Evolutionary conservation across 30 jellyfish, hydroid and myxozoan species (phyloP), one percentile per base, ranked within the genome.

Genomic region (Aurelia aurita): DNA sequence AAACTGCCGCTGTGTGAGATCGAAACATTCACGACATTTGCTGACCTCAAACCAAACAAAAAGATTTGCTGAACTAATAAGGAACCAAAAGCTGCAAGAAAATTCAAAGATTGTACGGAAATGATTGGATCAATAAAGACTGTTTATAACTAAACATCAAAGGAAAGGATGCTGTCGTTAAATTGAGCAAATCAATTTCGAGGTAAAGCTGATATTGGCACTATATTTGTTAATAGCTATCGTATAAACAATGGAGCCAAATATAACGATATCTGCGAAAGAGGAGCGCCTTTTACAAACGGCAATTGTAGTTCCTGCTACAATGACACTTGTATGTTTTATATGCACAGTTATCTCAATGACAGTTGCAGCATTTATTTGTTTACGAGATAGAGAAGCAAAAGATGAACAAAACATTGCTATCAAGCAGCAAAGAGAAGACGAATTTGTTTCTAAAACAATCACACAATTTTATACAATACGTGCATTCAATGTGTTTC

Each of bases 381-480:
- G 98, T 60, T 62, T 86, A 34, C 90, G 98, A 5, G 98, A 92
- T 53, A 65, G 94, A 59, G 98, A 92, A 66, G 96, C 98, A 0
- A 91, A 74, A 34, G 98, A 92, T n/a, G 95, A 86, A 58, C 57
- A 76, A 45, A 91, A 71, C 32, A 54, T 75, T 31, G 74, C 74
- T 23, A 80, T 77, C 10, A 86, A 72, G 39, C 98, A 92, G 54
- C 96, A 92, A 19, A 58, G 89, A 21, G 95, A 80, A 47, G 97
- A 92, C 46, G 98, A 92, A 51, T 92, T 84, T 53, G 92, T 86
- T 13, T 86, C 98, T 2, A 86, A 86, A 74, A 87, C 89, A 14
- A 55, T 87, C 58, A 76, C 97, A 10, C 49, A 86, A 71, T 92
- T 86, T 43, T 92, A 92, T 62, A 92, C 90, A 43, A 78, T 92